These are phyloP conservation scores for Sternarchorhynchus goeldii DNA, from an alignment of 2,797 vertebrate genomes.

Conservation along the genomic window DNA sequence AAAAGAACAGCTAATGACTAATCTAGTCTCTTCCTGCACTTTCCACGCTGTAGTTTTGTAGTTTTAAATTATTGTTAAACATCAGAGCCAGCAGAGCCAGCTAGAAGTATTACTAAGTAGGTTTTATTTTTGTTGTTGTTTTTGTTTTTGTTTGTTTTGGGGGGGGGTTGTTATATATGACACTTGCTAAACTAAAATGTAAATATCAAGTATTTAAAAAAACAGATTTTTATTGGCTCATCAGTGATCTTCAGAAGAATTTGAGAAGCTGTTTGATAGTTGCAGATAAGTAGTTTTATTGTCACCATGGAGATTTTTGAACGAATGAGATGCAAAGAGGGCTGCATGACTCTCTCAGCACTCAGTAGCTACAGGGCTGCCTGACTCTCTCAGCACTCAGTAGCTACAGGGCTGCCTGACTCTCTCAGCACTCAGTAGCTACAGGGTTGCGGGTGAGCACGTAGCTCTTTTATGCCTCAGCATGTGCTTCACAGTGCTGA, in stretches of 20 bases:
- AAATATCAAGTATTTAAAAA: no score
- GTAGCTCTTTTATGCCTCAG: conserved; percentile 3
- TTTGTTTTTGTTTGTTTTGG: background rate
- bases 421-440: background rate
- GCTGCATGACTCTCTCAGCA: background rate
- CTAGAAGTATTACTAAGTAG: no score
- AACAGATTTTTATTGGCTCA: background rate
- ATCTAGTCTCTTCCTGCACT: conserved; percentile 38
- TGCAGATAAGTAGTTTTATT: background rate
- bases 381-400: no score
- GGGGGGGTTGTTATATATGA: background rate
- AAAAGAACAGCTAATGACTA: conserved; percentile 47
- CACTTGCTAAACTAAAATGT: background rate
- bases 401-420: no score
- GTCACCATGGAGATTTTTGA: background rate
- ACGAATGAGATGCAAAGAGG: background rate
- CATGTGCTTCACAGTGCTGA: conserved; percentile 39
- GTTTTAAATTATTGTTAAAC: conserved; percentile 42
- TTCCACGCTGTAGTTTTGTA: conserved; percentile 12
- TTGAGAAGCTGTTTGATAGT: no score
- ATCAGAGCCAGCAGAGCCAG: conserved; percentile 19
- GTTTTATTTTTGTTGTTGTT: background rate
- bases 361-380: no score
- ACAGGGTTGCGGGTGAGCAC: no score
- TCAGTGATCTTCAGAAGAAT: background rate